Evolutionary conservation across 2,888 invertebrate species (phyloP).

Genomic region (Dusona sp.): DNA sequence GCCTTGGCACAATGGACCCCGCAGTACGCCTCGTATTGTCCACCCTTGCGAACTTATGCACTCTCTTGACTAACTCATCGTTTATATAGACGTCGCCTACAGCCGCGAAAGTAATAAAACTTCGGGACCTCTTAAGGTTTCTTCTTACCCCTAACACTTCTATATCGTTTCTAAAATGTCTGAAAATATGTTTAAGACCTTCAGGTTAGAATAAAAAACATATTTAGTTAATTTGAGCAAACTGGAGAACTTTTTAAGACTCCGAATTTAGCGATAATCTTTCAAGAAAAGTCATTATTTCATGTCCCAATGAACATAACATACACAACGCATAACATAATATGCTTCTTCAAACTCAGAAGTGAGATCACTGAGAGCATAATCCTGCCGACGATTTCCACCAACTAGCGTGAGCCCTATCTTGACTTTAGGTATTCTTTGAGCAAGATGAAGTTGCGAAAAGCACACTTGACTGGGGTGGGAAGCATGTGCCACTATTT

Average conservation of each 20-base stretch:
- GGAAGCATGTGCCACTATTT: conserved; percentile 6
- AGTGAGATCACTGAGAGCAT: background rate
- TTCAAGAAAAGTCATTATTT: background rate
- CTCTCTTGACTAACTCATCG: conserved; percentile 42
- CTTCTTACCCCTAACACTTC: background rate
- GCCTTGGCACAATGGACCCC: conserved; percentile 78
- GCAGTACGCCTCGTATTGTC: conserved; percentile 73
- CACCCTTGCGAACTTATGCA: conserved; percentile 76
- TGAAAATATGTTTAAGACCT: background rate
- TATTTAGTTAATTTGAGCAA: background rate
- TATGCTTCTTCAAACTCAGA: background rate
- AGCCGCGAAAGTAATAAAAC: conserved; percentile 77
- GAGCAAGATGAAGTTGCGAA: conserved; percentile 80
- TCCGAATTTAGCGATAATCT: background rate
- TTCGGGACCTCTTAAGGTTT: conserved; percentile 73
- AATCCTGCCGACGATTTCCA: conserved; percentile 32
- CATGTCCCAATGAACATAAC: no score
- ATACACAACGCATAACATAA: background rate
- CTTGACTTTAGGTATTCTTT: conserved; percentile 16
- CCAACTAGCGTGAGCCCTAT: conserved; percentile 24
- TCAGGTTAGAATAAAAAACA: background rate
- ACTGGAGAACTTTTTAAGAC: background rate
- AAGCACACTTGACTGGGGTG: conserved; percentile 75
- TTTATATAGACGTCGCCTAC: conserved; percentile 52
- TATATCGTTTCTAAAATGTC: background rate